Base-by-base conservation (phyloP, 2,888 invertebrate species). In the Drosophila neotestacea region DNA sequence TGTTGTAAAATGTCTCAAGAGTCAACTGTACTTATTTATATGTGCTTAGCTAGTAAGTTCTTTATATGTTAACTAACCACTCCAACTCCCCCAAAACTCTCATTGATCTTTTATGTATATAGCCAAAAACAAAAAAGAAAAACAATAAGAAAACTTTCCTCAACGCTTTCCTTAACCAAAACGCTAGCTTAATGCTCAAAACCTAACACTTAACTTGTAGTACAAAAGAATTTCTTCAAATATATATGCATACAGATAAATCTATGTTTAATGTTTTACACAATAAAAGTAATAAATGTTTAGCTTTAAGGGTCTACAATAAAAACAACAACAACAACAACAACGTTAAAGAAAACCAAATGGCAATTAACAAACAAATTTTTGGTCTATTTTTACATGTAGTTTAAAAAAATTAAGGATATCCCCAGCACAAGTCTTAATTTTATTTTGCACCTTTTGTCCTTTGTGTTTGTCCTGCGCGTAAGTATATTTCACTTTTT, bases 91-190 rank as follows among this genome's bases (percentile, higher is more conserved):
- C 55, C 50, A 38, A 11, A 55, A 42, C 22, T 39, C 27, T 44
- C 6, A 62, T 48, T 64, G 36, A 41, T 61, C 28, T 16, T 62
- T 63, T 48, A 63, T 80, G 87, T 86, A 75, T 51, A 85, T 64
- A 72, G 70, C 59, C 54, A 70, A 82, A 63, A 63, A 50, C 13
- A 48, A 48, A 39, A 6, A 48, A 58, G 30, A 30, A 56, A 13
- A 38, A 9, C 27, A 10, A 51, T 27, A 56, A 36, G 11, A 28
- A 39, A 30, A 56, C 13, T 38, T 36, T 10, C 46, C 59, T 51
- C 56, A 42, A 82, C 63, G 83, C 88, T 88, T 88, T 83, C 70
- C 77, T 70, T 85, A 88, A 84, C 88, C 83, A 72, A 85, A 85
- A 85, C 69, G 70, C 88, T 85, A 87, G 82, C 64, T 51, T 87